phyloP scores from a whole-genome alignment of 2,888 invertebrate species.

The Peribatodes rhomboidaria region DNA sequence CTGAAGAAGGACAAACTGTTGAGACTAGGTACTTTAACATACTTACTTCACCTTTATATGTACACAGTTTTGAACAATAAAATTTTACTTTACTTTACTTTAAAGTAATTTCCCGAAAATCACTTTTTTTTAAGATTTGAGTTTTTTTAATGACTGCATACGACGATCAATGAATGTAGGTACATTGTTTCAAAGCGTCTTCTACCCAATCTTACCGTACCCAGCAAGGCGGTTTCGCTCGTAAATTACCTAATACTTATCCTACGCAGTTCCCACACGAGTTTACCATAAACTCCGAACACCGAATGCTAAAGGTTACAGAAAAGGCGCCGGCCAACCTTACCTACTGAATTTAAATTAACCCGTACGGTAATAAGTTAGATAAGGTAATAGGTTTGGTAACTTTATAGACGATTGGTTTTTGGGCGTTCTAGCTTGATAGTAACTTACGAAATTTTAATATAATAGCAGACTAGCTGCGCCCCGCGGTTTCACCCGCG shows the following conservation, averaged over 20 bases:
- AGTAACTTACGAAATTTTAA: conserved; percentile 48
- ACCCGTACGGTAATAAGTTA: conserved; percentile 38
- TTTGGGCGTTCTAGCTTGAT: background rate
- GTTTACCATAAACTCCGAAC: conserved; percentile 44
- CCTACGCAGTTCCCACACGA: conserved; percentile 56
- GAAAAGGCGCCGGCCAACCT: conserved; percentile 16
- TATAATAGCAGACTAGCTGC: no score
- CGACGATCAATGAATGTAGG: no score
- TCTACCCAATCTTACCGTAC: conserved; percentile 9
- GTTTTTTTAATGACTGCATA: no score
- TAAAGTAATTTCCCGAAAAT: no score
- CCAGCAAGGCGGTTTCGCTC: conserved; percentile 26
- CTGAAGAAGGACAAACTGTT: no score
- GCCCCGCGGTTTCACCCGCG: no score
- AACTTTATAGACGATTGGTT: conserved; percentile 8
- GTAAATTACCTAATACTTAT: conserved; percentile 53
- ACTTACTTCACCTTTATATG: no score
- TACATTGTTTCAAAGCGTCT: background rate
- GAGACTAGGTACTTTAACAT: no score
- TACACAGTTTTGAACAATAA: no score
- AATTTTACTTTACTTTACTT: no score
- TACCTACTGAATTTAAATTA: conserved; percentile 48
- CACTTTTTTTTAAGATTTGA: no score
- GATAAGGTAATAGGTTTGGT: conserved; percentile 12
- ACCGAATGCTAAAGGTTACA: conserved; percentile 11